These are phyloP conservation scores for Danio choprae DNA, from an alignment of 2,797 vertebrate species.

Conservation along the genomic window DNA sequence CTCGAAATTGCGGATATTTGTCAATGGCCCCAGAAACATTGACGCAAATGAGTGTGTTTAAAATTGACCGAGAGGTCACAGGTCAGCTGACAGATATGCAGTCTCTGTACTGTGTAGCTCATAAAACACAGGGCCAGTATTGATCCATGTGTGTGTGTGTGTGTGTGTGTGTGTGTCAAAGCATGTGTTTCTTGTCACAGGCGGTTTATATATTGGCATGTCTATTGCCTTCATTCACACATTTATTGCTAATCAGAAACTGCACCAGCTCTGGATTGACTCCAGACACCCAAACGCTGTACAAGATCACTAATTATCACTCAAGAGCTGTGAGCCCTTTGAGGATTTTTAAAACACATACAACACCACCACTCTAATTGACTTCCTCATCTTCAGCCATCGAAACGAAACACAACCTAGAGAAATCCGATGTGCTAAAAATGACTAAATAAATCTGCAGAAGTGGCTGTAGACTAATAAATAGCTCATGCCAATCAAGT, in stretches of 20 bases:
- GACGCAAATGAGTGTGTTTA: slow-evolving; percentile 56
- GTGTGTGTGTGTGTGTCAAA: slow-evolving; percentile 70
- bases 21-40: not conserved
- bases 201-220: slow-evolving; percentile 61
- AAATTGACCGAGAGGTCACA: slow-evolving; percentile 70
- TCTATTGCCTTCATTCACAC: slow-evolving; percentile 72
- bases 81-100: slow-evolving; percentile 74
- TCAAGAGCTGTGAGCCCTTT: not conserved
- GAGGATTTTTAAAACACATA: not conserved
- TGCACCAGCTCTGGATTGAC: not conserved
- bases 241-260: slow-evolving; percentile 55
- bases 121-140: slow-evolving; percentile 75
- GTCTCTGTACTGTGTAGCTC: slow-evolving; percentile 67
- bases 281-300: not conserved
- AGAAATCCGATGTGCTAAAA: not conserved
- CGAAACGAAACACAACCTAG: slow-evolving; percentile 15
- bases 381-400: slow-evolving; percentile 24
- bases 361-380: slow-evolving; percentile 19
- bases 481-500: slow-evolving; percentile 20
- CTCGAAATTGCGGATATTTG: slow-evolving; percentile 11
- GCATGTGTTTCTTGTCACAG: slow-evolving; percentile 70
- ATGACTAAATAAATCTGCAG: slow-evolving; percentile 15
- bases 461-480: slow-evolving; percentile 17
- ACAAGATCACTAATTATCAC: slow-evolving; percentile 30
- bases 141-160: slow-evolving; percentile 70